Percentiles rank a stretch among this genome's conserved stretches.
phyloP scores from a whole-genome alignment of 1,140 invertebrate genomes.

The Oryctes rhinoceros region DNA sequence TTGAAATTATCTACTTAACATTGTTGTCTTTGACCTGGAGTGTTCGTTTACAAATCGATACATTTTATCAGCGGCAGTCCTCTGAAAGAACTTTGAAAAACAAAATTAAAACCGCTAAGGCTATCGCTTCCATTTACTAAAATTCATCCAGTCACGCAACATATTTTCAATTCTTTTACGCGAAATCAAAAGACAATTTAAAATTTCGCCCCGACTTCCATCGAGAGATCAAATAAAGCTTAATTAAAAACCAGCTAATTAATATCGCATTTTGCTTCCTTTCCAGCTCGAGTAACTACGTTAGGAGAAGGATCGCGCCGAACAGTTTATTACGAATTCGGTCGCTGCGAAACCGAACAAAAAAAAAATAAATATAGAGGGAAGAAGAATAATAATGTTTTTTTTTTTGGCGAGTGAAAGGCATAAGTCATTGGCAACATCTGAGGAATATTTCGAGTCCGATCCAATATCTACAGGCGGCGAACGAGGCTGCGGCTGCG shows the following conservation, averaged over 20 bases:
- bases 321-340: conserved; percentile 18
- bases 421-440: conserved; percentile 14
- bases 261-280: conserved; percentile 4
- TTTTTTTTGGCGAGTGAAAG: conserved; percentile 1
- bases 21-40: too few relatives aligned
- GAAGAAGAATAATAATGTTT: not conserved
- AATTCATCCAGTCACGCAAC: too few relatives aligned
- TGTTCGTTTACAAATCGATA: too few relatives aligned
- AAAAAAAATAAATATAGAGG: not conserved
- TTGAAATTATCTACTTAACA: too few relatives aligned
- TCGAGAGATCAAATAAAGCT: conserved; percentile 13
- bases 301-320: not conserved
- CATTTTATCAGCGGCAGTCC: too few relatives aligned
- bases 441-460: conserved; percentile 12
- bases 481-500: not conserved
- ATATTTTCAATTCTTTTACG: not conserved
- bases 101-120: too few relatives aligned
- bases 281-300: not conserved
- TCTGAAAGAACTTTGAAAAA: too few relatives aligned
- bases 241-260: conserved; percentile 10
- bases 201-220: not conserved
- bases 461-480: conserved; percentile 2
- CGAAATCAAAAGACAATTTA: not conserved
- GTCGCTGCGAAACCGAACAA: not conserved
- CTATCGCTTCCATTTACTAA: too few relatives aligned